phyloP scores from a whole-genome alignment of 2,113 vertebrate species.

The Suricata suricatta region DNA sequence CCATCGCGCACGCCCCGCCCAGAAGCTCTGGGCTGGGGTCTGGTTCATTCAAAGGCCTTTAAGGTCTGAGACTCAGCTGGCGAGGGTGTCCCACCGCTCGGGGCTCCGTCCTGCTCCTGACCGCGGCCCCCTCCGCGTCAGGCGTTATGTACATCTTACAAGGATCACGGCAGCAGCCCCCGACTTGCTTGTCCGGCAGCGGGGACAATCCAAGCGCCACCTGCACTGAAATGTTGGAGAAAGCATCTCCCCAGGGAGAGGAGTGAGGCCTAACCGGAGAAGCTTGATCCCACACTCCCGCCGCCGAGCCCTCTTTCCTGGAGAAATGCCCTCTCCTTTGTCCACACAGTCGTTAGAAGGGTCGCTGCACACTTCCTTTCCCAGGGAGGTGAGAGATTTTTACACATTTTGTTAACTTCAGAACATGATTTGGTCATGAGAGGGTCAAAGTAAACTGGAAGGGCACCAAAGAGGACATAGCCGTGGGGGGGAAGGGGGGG shows the following conservation, averaged over 20 bases:
- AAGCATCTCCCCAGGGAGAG: rapidly evolving
- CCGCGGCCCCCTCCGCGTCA: rapidly evolving
- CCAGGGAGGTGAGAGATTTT: background rate
- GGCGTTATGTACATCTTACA: background rate
- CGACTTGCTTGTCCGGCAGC: background rate
- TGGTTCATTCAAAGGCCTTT: no score
- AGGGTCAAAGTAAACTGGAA: background rate
- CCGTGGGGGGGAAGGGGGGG: no score
- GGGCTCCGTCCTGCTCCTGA: background rate
- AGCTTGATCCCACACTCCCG: background rate
- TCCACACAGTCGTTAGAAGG: background rate
- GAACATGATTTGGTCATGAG: background rate
- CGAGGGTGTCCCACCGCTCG: rapidly evolving
- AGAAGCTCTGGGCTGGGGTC: background rate
- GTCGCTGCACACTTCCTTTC: background rate
- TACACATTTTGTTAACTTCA: background rate
- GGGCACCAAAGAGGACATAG: no score
- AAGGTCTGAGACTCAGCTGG: background rate
- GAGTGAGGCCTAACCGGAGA: background rate
- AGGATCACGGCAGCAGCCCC: rapidly evolving
- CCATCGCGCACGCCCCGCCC: background rate
- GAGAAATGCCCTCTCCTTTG: background rate
- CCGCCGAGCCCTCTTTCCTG: rapidly evolving
- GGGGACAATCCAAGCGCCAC: rapidly evolving
- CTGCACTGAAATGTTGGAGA: rapidly evolving